Percentiles rank a stretch among this genome's conserved stretches.
These are phyloP conservation scores for Batillaria attramentaria DNA, from an alignment of 1,140 invertebrate genomes.

Conservation along the genomic window DNA sequence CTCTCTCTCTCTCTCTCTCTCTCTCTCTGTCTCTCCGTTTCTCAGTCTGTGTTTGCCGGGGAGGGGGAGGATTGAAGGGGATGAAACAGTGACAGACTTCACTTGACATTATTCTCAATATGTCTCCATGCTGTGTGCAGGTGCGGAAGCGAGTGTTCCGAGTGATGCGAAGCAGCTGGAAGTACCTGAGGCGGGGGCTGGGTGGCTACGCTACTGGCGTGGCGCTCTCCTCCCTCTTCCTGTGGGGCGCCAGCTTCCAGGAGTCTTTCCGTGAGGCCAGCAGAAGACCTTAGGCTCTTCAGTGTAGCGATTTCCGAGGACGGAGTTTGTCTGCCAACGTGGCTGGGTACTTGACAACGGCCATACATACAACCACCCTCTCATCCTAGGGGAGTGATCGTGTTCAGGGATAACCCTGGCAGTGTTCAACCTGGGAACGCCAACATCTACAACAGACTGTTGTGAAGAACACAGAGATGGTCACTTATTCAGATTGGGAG, in stretches of 20 bases:
- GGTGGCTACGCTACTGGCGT: background rate
- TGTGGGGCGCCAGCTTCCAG: conserved; percentile 10
- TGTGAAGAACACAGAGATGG: too few species aligned
- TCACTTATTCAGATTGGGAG: too few species aligned
- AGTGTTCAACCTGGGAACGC: too few species aligned
- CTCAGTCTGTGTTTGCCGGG: background rate
- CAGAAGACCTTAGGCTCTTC: too few species aligned
- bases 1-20: background rate
- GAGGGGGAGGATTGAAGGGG: background rate
- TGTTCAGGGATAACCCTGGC: too few species aligned
- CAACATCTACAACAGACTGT: too few species aligned
- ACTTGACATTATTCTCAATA: background rate
- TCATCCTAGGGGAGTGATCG: too few species aligned
- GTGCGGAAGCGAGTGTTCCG: conserved; percentile 18
- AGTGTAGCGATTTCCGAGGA: too few species aligned
- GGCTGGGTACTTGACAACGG: too few species aligned
- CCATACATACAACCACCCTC: too few species aligned
- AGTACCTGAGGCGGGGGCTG: conserved; percentile 18
- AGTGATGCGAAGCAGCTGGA: conserved; percentile 14
- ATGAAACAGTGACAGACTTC: background rate
- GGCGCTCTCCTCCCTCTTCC: conserved; percentile 6
- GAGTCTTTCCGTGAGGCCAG: background rate
- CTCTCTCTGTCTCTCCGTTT: background rate
- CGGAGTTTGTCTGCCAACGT: too few species aligned
- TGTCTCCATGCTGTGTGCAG: background rate